phyloP scores from a whole-genome alignment of 1,140 invertebrate species.

The Maconellicoccus hirsutus region DNA sequence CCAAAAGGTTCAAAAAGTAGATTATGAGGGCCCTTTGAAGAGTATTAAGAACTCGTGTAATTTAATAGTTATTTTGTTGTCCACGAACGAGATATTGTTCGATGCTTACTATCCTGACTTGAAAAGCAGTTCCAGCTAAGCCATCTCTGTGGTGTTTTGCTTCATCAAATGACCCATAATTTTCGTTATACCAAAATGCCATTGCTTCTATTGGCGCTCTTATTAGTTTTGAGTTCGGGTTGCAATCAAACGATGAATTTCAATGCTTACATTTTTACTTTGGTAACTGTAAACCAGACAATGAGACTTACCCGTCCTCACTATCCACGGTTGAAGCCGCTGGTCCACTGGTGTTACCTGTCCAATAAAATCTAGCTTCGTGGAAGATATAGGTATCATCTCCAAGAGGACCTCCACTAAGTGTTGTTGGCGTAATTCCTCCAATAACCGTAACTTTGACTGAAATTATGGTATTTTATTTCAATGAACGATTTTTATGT shows the following conservation, averaged over 20 bases:
- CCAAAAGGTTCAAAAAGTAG: neutral
- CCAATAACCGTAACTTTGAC: too few species aligned
- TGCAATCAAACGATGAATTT: too few species aligned
- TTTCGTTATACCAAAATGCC: neutral
- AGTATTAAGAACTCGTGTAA: too few species aligned
- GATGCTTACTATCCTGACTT: neutral
- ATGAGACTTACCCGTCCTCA: neutral
- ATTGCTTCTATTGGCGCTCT: too few species aligned
- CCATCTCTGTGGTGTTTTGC: neutral
- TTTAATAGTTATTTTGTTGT: neutral
- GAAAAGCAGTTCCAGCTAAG: neutral
- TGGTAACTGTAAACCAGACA: too few species aligned
- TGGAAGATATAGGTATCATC: neutral
- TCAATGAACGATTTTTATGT: too few species aligned
- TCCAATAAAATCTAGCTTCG: neutral
- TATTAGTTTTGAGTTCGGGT: too few species aligned
- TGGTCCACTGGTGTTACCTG: neutral
- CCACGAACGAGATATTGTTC: neutral
- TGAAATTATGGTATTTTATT: too few species aligned
- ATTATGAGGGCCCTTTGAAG: neutral
- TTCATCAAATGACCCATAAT: neutral
- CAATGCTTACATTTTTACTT: too few species aligned
- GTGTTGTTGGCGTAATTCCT: too few species aligned
- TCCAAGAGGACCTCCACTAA: neutral
- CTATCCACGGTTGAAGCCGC: neutral